A percentile compares a stretch with the other conserved stretches of the same genome.
Evolutionary conservation across 2,797 vertebrate species (phyloP).

Genomic region (Odontamblyopus lacepedii): DNA sequence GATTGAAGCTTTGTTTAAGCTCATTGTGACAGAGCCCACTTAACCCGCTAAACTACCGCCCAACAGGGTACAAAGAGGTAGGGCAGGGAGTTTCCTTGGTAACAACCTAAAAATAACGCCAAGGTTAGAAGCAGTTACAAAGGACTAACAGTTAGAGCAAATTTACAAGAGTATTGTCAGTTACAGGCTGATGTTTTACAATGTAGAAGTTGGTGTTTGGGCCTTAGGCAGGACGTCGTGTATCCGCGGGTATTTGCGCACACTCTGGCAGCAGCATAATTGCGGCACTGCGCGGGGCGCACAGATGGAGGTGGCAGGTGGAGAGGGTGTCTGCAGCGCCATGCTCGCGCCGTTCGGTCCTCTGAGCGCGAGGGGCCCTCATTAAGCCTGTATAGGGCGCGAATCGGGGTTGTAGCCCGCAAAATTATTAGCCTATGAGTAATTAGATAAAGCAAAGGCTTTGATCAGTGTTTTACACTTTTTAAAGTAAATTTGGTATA

Average conservation of each 20-base stretch:
- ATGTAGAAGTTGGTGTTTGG: not conserved
- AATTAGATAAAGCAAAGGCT: too few relatives aligned
- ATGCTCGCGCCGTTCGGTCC: constrained; percentile 59
- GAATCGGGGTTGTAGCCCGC: not conserved
- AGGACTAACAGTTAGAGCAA: not conserved
- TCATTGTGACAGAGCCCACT: constrained; percentile 46
- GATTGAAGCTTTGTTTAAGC: constrained; percentile 42
- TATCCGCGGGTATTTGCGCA: constrained; percentile 1
- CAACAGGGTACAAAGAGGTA: constrained; percentile 57
- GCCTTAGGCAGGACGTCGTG: not conserved
- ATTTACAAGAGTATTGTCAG: not conserved
- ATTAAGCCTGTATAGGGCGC: constrained; percentile 5
- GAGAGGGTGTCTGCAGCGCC: constrained; percentile 35
- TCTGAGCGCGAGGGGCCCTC: constrained; percentile 54
- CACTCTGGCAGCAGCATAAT: too few relatives aligned
- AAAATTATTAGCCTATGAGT: not conserved
- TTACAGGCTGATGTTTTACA: not conserved
- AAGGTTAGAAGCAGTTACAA: not conserved
- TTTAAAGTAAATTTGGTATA: too few relatives aligned
- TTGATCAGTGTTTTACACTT: too few relatives aligned
- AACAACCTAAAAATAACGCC: constrained; percentile 49
- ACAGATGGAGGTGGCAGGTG: constrained; percentile 77
- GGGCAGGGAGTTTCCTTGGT: constrained; percentile 61
- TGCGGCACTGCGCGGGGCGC: constrained; percentile 18
- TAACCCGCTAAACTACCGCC: constrained; percentile 66